Base-by-base conservation (phyloP, 2,888 invertebrate genomes). In the Byasa hedistus region DNA sequence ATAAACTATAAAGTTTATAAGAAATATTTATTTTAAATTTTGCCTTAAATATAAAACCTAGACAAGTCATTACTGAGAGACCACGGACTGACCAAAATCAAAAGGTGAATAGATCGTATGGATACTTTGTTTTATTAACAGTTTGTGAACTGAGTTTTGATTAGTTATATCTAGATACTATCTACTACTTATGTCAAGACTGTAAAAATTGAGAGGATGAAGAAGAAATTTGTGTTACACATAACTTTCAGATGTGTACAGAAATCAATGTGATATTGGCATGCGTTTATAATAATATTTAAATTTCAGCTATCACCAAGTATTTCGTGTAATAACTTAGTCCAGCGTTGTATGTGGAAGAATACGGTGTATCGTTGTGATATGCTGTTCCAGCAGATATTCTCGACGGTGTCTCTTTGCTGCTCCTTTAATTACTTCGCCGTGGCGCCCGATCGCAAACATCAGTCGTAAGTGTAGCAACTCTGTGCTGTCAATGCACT, bases 401-500 rank as follows among this genome's bases (percentile, higher is more conserved):
- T 89, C 64, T 91, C 92, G 0, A 72, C 91, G 27, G 80, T 93
- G 56, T 92, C 93, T 32, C 76, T 92, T 1, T 95, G 95, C 71
- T 95, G 95, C 75, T 85, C 93, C 2, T 95, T 95, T 72, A 95
- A 94, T 76, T 94, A 94, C 73, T 92, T 89, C 61, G 93, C 91
- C 0, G 73, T 87, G 2, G 81, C 58, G 15, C 17, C 5, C 0
- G 48, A 64, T 22, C 66, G 56, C 5, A 64, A 69, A 4, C 58
- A 61, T 7, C 68, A 64, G 10, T 22, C 44, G 76, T 76, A 69
- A 69, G 73, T 69, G 51, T 22, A 22, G 0, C 12, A 44, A 44
- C 19, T 19, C n/a, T 36, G 21, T 32, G 7, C 12, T n/a, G 27
- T 27, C 3, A 27, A 5, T 56, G 10, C 10, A 32, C 32, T 10